These are phyloP conservation scores for Myripristis murdjan DNA, from an alignment of 2,797 vertebrate species.

Conservation along the genomic window DNA sequence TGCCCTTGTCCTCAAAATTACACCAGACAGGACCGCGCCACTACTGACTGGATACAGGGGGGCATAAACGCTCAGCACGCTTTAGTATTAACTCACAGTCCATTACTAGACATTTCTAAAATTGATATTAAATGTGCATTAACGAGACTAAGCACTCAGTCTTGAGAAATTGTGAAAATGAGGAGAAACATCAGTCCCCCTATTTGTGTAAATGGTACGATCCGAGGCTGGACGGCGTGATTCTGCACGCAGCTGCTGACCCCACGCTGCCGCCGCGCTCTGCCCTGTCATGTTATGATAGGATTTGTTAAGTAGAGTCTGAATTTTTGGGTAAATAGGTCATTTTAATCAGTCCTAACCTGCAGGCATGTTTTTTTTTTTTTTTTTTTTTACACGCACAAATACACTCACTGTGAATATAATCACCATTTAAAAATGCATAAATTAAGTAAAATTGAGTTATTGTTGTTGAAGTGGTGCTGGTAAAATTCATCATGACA, in stretches of 20 bases:
- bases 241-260: constrained; percentile 2
- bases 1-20: constrained; percentile 71
- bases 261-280: neutral
- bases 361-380: no score
- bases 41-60: constrained; percentile 35
- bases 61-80: neutral
- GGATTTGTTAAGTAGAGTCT: no score
- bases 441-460: no score
- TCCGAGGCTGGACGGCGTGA: neutral
- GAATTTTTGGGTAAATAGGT: no score
- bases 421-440: no score
- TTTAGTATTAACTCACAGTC: rapidly evolving
- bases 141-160: neutral
- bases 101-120: neutral
- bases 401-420: no score
- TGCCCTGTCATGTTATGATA: no score
- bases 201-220: constrained; percentile 51
- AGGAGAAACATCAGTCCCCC: rapidly evolving
- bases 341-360: no score
- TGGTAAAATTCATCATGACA: neutral
- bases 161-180: neutral
- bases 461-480: no score
- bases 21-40: constrained; percentile 72
- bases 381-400: no score
- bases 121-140: neutral